Percentiles rank a stretch among this genome's conserved stretches.
These are phyloP conservation scores for Arbacia lixula DNA, from an alignment of 53 echinoderm and acorn worm species.

Conservation along the genomic window DNA sequence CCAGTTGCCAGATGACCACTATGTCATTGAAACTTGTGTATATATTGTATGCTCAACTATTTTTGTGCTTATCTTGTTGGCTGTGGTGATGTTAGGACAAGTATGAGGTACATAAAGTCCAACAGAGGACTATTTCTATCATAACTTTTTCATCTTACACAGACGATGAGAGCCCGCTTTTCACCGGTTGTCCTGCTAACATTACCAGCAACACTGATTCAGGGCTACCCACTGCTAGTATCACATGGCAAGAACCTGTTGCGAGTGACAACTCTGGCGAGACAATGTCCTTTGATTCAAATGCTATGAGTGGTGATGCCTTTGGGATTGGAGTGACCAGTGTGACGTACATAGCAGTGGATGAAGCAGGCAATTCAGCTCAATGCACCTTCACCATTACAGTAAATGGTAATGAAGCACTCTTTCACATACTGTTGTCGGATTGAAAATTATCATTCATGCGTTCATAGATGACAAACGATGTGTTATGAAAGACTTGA, in stretches of 20 bases:
- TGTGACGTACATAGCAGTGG: slow-evolving; percentile 63
- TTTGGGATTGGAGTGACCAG: slow-evolving; percentile 33
- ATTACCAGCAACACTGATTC: slow-evolving; percentile 19
- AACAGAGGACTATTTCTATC: background rate
- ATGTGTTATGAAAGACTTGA: no score
- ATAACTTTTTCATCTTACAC: no score
- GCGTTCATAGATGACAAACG: no score
- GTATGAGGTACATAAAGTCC: background rate
- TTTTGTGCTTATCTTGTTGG: no score
- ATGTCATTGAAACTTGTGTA: no score
- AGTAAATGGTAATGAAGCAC: slow-evolving; percentile 58
- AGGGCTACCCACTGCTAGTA: slow-evolving; percentile 47
- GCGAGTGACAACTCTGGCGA: slow-evolving; percentile 50
- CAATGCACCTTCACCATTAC: slow-evolving; percentile 62
- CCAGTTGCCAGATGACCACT: no score
- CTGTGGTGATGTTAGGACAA: no score
- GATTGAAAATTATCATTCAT: no score
- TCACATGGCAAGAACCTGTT: slow-evolving; percentile 50
- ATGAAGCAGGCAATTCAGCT: slow-evolving; percentile 33
- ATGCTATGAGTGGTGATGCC: background rate
- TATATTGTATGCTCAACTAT: no score
- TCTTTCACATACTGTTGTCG: no score
- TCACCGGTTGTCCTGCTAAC: slow-evolving; percentile 43
- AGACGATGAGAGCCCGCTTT: slow-evolving; percentile 48
- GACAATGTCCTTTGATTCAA: slow-evolving; percentile 30